These are phyloP conservation scores for Drosophila paulistorum DNA, from an alignment of 1,140 invertebrate genomes.

Conservation along the genomic window DNA sequence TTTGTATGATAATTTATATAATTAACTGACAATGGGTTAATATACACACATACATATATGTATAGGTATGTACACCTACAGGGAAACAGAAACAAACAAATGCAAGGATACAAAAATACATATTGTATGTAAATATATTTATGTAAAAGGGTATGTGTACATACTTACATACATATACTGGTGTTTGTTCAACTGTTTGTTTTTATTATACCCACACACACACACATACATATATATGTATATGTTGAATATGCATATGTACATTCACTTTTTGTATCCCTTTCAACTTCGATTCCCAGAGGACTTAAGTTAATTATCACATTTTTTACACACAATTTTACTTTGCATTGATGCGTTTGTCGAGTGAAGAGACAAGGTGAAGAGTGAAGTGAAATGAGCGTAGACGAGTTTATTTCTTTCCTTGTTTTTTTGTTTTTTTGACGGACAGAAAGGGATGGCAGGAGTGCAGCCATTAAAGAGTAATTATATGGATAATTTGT, in stretches of 20 bases:
- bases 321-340: conserved; percentile 81
- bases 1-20: conserved; percentile 68
- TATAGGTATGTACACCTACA: background rate
- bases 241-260: no score
- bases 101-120: conserved; percentile 1
- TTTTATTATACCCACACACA: background rate
- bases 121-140: conserved; percentile 15
- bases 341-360: conserved; percentile 72
- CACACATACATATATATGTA: conserved; percentile 2
- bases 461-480: conserved; percentile 63
- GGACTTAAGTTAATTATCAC: conserved; percentile 80
- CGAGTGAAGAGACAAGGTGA: conserved; percentile 21
- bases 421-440: background rate
- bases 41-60: conserved; percentile 21
- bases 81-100: conserved; percentile 24
- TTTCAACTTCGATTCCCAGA: conserved; percentile 52
- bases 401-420: background rate
- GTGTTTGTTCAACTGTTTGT: conserved; percentile 14
- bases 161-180: background rate
- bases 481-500: conserved; percentile 78
- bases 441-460: background rate
- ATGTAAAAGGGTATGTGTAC: conserved; percentile 19
- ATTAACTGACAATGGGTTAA: conserved; percentile 75
- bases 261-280: background rate
- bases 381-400: conserved; percentile 7